Evolutionary conservation across 2,888 invertebrate species (phyloP).

Genomic region (Sphinx pinastri): DNA sequence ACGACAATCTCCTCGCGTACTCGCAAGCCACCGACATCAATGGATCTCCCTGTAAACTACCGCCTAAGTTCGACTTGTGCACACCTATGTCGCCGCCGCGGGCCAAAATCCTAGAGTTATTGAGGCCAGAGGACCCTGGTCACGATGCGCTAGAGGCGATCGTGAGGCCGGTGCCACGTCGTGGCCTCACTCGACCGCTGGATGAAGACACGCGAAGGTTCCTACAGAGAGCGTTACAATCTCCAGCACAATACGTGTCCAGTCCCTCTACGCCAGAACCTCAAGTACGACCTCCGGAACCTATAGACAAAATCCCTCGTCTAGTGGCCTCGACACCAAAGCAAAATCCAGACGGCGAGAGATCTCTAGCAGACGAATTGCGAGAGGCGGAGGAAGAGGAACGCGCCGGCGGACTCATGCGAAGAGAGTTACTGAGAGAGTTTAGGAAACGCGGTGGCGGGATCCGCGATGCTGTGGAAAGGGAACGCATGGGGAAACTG

Average conservation of each 20-base stretch:
- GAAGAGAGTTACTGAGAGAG: conserved; percentile 54
- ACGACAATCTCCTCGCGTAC: conserved; percentile 56
- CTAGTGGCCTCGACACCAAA: conserved; percentile 31
- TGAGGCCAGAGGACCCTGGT: conserved; percentile 71
- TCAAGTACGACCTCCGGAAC: conserved; percentile 34
- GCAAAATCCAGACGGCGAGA: conserved; percentile 44
- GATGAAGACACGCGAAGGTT: conserved; percentile 75
- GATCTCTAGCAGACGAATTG: conserved; percentile 73
- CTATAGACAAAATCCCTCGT: conserved; percentile 31
- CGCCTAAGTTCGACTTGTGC: conserved; percentile 67
- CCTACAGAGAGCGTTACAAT: conserved; percentile 67
- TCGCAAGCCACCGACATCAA: conserved; percentile 12
- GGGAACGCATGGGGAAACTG: conserved; percentile 70
- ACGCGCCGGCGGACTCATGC: conserved; percentile 47
- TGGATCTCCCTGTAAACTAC: conserved; percentile 58
- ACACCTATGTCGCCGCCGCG: conserved; percentile 67
- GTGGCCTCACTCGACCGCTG: conserved; percentile 66
- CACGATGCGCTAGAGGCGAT: conserved; percentile 73
- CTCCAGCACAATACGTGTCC: conserved; percentile 62
- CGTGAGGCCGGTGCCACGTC: conserved; percentile 69
- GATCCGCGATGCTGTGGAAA: conserved; percentile 62
- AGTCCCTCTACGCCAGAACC: conserved; percentile 53
- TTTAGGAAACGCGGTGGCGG: conserved; percentile 56
- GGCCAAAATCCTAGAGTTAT: conserved; percentile 68
- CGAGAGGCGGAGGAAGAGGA: conserved; percentile 71